Base-by-base conservation (phyloP, 2,888 invertebrate species). In the Alviniconcha strummeri region DNA sequence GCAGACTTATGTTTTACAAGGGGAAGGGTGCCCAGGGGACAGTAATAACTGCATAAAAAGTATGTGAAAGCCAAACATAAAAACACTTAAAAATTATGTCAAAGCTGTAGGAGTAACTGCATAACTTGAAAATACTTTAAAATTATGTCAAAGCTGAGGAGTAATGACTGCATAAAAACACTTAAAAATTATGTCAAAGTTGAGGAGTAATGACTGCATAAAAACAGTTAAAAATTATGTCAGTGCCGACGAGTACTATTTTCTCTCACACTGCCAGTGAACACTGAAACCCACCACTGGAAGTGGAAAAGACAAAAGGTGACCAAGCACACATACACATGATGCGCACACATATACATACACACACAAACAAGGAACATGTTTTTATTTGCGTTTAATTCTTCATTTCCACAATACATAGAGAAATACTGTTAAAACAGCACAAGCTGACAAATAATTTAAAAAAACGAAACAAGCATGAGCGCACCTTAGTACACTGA, bases 341-440 rank as follows among this genome's bases (percentile, higher is more conserved):
- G 36, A 74, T 54, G 17, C 54, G n/a, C 15, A 7, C 17, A 9
- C 75, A n/a, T n/a, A 75, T 17, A 56, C 55, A 56, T n/a, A 75
- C 52, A 74, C 52, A 74, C 4, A 74, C 13, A 52, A 55, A 6
- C 13, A 75, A 17, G 9, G 55, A 55, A 55, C 11, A 19, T 0
- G 0, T 60, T 60, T 64, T 78, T 52, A 78, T 78, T 78, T 60
- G 15, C 77, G 8, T 52, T 36, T 19, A 36, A 36, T 36, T 36
- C 36, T 15, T 78, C 64, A n/a, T 15, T 67, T 57, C 7, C 19
- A 54, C 72, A 72, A 80, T 54, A 67, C 69, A 52, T 67, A 80
- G 15, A 80, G 81, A 75, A 75, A 54, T 64, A 56, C 60, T 81
- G 69, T 17, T 57, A 57, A 57, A 57, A 57, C 19, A 77, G 57